phyloP scores from a whole-genome alignment of 2,113 vertebrate species.

The Cryptotis parvus region DNA sequence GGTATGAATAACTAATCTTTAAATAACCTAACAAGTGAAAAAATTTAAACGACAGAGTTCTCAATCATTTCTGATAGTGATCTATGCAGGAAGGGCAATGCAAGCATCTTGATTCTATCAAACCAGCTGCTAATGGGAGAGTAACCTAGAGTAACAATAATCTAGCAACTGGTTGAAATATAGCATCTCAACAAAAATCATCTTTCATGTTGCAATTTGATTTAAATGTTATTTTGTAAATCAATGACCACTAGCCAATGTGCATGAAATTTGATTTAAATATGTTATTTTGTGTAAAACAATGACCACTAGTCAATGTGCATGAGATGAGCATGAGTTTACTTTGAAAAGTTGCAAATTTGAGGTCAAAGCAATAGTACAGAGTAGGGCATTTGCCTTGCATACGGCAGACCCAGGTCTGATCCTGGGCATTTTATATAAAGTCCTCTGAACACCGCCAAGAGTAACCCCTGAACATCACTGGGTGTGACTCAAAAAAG shows the following conservation, averaged over 20 bases:
- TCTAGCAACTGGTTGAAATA: constrained; percentile 40
- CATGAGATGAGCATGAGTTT: neutral
- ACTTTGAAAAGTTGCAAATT: neutral
- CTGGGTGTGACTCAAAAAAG: too few species aligned
- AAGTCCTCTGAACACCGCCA: too few species aligned
- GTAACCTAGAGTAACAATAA: constrained; percentile 19
- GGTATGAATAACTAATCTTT: neutral
- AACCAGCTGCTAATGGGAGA: constrained; percentile 26
- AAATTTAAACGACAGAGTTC: constrained; percentile 6
- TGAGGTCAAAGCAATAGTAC: neutral
- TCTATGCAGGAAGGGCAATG: neutral
- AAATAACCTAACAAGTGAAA: neutral
- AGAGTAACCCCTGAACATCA: too few species aligned
- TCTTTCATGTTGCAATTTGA: constrained; percentile 28
- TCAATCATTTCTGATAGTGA: neutral
- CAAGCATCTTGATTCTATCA: constrained; percentile 37
- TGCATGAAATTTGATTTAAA: neutral
- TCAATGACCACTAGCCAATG: neutral
- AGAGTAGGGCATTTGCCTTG: too few species aligned
- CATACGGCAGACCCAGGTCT: too few species aligned
- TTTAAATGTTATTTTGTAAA: neutral
- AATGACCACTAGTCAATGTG: neutral
- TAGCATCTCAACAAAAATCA: constrained; percentile 43
- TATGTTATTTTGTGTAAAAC: neutral
- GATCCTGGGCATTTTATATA: too few species aligned